phyloP scores from a whole-genome alignment of 2,888 invertebrate species.

The Drosophila barbarae region DNA sequence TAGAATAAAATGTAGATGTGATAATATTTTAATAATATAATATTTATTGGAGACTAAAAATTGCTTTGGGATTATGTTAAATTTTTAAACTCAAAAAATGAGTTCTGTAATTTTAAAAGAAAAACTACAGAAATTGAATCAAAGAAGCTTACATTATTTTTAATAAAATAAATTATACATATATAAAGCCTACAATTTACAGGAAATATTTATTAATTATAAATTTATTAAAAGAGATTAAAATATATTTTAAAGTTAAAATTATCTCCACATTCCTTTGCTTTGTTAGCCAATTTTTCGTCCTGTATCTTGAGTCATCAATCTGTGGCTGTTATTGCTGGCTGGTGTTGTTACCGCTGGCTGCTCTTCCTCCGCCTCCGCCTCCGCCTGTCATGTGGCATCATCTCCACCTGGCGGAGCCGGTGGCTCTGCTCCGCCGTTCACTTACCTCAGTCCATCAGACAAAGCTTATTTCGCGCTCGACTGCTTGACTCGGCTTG shows the following conservation, averaged over 20 bases:
- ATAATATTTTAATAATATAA: neutral
- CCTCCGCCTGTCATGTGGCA: slow-evolving; percentile 40
- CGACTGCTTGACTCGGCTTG: slow-evolving; percentile 39
- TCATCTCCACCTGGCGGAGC: slow-evolving; percentile 40
- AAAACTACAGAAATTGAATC: no score
- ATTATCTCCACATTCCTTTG: neutral
- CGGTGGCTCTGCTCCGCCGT: slow-evolving; percentile 24
- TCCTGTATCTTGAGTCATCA: slow-evolving; percentile 21
- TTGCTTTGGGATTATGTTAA: neutral
- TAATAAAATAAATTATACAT: no score
- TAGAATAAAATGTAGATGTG: neutral
- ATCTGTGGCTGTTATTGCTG: slow-evolving; percentile 33
- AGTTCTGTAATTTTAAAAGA: neutral
- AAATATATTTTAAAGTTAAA: no score
- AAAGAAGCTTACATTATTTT: no score
- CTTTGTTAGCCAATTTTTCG: neutral
- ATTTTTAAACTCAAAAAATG: neutral
- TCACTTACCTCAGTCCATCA: slow-evolving; percentile 57
- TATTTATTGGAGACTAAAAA: neutral
- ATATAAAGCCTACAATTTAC: no score
- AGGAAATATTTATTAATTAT: no score
- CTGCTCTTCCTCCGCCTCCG: slow-evolving; percentile 28
- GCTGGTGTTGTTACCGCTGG: slow-evolving; percentile 25
- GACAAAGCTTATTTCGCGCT: slow-evolving; percentile 49
- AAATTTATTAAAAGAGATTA: no score